These are phyloP conservation scores for Nomada goodeniana DNA, from an alignment of 2,888 invertebrate species.

Conservation along the genomic window DNA sequence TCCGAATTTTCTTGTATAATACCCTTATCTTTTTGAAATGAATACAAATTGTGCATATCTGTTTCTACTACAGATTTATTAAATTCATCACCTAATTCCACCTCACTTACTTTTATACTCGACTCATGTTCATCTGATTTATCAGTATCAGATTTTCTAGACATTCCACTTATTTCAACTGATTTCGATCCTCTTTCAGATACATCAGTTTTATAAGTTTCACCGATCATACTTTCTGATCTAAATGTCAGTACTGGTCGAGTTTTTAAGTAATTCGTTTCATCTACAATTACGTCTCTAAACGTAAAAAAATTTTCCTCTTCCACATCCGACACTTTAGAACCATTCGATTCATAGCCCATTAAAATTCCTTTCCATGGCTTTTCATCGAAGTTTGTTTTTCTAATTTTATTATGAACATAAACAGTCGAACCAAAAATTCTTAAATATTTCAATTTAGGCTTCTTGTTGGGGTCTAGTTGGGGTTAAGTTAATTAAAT, in stretches of 20 bases:
- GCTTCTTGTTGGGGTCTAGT: not conserved
- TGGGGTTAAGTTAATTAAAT: slow-evolving; percentile 4
- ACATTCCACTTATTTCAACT: not conserved
- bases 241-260: not conserved
- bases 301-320: not conserved
- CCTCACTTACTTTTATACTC: not conserved
- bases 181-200: not conserved
- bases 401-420: not conserved
- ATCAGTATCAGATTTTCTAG: not conserved
- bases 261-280: no score
- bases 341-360: not conserved
- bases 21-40: not conserved
- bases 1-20: not conserved
- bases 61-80: slow-evolving; percentile 3
- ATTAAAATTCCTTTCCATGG: not conserved
- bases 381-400: not conserved
- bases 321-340: not conserved
- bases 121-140: not conserved
- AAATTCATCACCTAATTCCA: not conserved
- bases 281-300: not conserved
- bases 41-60: not conserved
- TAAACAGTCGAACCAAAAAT: not conserved
- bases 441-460: not conserved
- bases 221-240: not conserved
- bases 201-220: slow-evolving; percentile 1